Base-by-base conservation (phyloP, 1,140 invertebrate genomes). In the Drosophila rufa region DNA sequence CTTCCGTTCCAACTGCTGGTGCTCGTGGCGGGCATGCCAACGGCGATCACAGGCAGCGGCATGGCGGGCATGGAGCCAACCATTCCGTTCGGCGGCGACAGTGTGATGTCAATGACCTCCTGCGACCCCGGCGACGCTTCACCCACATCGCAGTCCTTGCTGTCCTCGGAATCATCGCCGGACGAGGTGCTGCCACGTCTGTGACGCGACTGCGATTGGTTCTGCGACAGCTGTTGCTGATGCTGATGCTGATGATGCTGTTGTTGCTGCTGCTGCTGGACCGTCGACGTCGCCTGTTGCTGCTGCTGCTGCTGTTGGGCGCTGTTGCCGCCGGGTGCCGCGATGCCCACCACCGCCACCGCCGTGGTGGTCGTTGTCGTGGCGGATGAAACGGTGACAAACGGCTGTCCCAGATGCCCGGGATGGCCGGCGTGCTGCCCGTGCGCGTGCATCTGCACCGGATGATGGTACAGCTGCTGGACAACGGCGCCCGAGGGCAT, bases 111-210 rank as follows among this genome's bases (percentile, higher is more conserved):
- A 22, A 90, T 91, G 12, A 90, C 48, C 25, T 90, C 85, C 14
- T 47, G 43, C 40, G 42, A 30, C 9, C 64, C 14, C 12, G 70
- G 40, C 15, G 66, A 36, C 45, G 55, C 43, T 22, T 67, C 81
- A 11, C 83, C 81, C 46, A 81, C 71, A 50, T 93, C 92, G 53
- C 92, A 90, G 74, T 93, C 92, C 81, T 92, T 93, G 77, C 92
- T 93, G 33, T 93, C 92, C 65, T 93, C 92, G 11, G 91, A 92
- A 58, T 93, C 89, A 47, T 93, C 92, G 11, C 82, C 89, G 1
- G 92, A 93, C 4, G 92, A 93, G n/a, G 87, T 92, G 61, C 92
- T 93, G 60, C 92, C 92, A 6, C 92, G 76, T 50, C 92, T 69
- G 61, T 91, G 79, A 36, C 91, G 79, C 50, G 80, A 53, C 47